Evolutionary conservation across 2,797 vertebrate genomes (phyloP).

Genomic region (Hafferia zeledoni): DNA sequence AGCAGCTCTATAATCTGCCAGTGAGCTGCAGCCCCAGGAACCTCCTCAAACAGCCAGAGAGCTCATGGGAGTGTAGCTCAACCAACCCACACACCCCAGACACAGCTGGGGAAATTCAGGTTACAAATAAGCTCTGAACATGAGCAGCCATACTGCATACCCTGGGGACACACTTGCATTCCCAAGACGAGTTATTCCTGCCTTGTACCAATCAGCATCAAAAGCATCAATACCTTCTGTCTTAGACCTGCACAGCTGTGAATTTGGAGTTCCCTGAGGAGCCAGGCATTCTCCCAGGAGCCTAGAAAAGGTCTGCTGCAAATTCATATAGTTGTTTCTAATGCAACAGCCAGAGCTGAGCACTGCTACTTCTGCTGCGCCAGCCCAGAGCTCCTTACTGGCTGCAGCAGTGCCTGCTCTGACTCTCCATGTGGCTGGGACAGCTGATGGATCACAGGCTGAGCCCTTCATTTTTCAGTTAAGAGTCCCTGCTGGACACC

Average conservation of each 20-base stretch:
- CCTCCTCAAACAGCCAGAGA: not conserved
- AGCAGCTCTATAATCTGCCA: not conserved
- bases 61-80: not conserved
- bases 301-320: not conserved
- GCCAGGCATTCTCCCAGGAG: not conserved
- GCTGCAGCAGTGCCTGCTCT: not conserved
- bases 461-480: not conserved
- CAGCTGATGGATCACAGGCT: not conserved
- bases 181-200: slow-evolving; percentile 26
- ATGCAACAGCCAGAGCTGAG: not conserved
- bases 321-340: not conserved
- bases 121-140: not conserved
- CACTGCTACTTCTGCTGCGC: not conserved
- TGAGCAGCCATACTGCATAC: not conserved
- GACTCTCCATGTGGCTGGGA: not conserved
- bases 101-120: not conserved
- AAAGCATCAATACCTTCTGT: not conserved
- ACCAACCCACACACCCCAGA: not conserved
- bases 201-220: not conserved
- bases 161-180: not conserved
- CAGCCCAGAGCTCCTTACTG: not conserved
- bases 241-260: not conserved
- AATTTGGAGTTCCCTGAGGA: not conserved
- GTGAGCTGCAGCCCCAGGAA: not conserved
- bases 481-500: not conserved